A percentile compares a stretch with the other conserved stretches of the same genome.
Evolutionary conservation across 2,797 vertebrate species (phyloP).

Genomic region (Acrossocheilus fasciatus): DNA sequence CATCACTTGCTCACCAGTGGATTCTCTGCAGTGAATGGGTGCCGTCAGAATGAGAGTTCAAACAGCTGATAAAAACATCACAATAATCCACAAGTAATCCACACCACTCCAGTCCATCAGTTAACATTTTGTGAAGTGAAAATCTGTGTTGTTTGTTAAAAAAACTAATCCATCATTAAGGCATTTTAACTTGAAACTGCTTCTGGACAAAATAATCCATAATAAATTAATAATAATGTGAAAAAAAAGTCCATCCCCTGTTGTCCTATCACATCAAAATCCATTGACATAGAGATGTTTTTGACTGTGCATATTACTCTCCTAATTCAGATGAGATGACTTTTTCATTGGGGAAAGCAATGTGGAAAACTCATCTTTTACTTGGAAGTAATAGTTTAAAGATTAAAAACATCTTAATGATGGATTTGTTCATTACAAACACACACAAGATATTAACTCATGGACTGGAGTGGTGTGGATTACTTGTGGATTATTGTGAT

Average conservation of each 20-base stretch:
- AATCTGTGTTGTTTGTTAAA: background rate
- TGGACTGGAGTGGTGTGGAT: background rate
- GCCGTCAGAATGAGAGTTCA: background rate
- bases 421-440: background rate
- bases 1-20: background rate
- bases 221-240: background rate
- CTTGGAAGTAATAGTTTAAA: background rate
- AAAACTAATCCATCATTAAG: background rate
- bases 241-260: background rate
- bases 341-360: too few relatives aligned
- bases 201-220: background rate
- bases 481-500: background rate
- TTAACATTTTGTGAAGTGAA: background rate
- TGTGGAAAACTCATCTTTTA: background rate
- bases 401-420: background rate
- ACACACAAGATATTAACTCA: background rate
- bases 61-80: background rate
- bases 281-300: background rate
- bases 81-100: background rate
- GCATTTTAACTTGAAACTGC: background rate
- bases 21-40: background rate
- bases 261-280: background rate
- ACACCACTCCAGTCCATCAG: background rate
- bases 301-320: background rate
- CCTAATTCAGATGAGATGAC: background rate